Evolutionary conservation across 2,888 invertebrate species (phyloP), one percentile per base, ranked within the genome.

Genomic region (Galerucella pusilla): DNA sequence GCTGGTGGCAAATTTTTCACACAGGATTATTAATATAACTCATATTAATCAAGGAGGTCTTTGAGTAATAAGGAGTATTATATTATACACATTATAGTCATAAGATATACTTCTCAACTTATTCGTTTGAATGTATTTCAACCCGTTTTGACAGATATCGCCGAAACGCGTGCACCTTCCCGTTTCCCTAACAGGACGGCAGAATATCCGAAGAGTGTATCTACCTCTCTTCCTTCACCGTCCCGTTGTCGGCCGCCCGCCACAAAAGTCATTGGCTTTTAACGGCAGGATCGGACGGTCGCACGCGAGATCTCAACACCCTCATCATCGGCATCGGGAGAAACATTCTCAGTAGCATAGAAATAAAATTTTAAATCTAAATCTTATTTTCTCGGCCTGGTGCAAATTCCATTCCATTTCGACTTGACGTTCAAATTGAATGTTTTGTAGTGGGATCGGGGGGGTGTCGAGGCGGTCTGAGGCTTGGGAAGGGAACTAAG

Each of bases 361-460:
- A 77, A 80, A 79, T 78, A 76, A 87, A 87, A 87, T 87, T 86
- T 86, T 84, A 87, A 88, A 88, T 88, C 87, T 85, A 87, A 87
- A 87, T 87, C 87, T 87, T 86, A 87, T 87, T 88, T 87, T 87
- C 86, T 86, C 86, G 87, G 85, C 87, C 86, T 85, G 87, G 87
- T 88, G 87, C 88, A 89, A 89, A 90, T 90, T 90, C 89, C 89
- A 90, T 90, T 90, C 89, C 89, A 88, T 88, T 89, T 89, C 89
- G 89, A 90, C 88, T 89, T 89, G 88, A 89, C 89, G 89, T 88
- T 89, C 88, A 89, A 90, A 90, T 90, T 89, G 89, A 90, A 90
- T 89, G 89, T 89, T 90, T 90, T 89, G 89, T 89, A 89, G 89
- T 87, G 87, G 85, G 84, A 83, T 81, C 81, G 81, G 74, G 81